phyloP scores from a whole-genome alignment of 2,888 invertebrate species.

The Bellardia pandia region DNA sequence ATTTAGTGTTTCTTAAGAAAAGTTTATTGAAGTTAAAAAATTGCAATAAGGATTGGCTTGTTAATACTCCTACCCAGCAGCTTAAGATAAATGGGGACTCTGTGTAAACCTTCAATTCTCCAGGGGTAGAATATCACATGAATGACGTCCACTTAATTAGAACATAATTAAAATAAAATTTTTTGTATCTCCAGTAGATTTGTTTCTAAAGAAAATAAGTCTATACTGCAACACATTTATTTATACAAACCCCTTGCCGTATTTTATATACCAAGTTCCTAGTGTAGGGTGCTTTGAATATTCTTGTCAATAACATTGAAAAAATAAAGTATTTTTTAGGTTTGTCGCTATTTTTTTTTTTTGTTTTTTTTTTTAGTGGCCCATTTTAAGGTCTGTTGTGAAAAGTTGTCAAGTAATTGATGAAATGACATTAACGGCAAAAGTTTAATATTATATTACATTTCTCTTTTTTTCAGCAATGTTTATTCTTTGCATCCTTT shows the following conservation, averaged over 20 bases:
- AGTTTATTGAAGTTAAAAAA: constrained; percentile 33
- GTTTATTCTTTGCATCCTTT: not conserved
- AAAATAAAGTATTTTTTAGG: not conserved
- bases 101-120: no score
- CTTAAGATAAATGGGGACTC: no score
- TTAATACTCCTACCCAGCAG: no score
- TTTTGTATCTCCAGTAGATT: no score
- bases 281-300: not conserved
- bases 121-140: no score
- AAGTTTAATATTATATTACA: constrained; percentile 59
- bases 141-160: no score
- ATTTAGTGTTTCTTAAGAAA: not conserved
- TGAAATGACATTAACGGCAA: constrained; percentile 70
- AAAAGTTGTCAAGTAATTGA: constrained; percentile 69
- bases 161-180: no score
- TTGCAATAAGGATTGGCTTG: not conserved
- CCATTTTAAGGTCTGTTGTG: constrained; percentile 24
- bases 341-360: not conserved
- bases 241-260: not conserved
- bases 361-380: not conserved
- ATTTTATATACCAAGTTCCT: not conserved
- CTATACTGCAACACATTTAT: not conserved
- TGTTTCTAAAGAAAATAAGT: no score
- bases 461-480: constrained; percentile 5
- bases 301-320: not conserved